These are phyloP conservation scores for Chironomus riparius DNA, from an alignment of 2,888 invertebrate species.

Conservation along the genomic window DNA sequence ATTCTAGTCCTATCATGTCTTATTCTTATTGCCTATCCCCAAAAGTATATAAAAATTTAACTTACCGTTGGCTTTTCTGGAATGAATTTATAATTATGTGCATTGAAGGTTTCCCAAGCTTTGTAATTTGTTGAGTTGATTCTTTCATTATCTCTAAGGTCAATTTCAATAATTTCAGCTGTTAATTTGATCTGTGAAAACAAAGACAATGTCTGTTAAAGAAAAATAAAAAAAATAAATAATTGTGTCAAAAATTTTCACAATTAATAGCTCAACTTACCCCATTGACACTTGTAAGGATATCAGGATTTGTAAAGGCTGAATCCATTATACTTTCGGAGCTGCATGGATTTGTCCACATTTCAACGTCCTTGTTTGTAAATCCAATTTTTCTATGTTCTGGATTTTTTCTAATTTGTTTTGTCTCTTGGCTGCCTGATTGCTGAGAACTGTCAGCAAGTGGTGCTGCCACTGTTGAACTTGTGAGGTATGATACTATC, in stretches of 20 bases:
- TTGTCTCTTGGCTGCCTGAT: neutral
- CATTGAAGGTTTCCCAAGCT: neutral
- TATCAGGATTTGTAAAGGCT: neutral
- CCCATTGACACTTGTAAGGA: neutral
- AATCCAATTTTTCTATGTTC: neutral
- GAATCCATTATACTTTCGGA: neutral
- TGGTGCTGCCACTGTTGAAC: neutral
- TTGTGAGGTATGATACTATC: neutral
- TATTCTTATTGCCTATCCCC: too few relatives aligned
- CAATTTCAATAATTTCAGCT: neutral
- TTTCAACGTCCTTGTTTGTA: neutral
- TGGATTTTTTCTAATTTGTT: neutral
- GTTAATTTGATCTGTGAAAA: neutral
- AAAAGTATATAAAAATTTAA: neutral
- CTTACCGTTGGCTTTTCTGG: constrained; percentile 2
- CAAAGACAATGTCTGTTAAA: neutral
- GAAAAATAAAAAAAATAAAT: neutral
- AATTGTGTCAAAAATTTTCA: neutral
- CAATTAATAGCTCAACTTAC: neutral
- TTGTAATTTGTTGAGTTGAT: neutral
- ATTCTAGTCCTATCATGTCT: too few relatives aligned
- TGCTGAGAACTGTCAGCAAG: neutral
- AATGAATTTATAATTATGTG: neutral
- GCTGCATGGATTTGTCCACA: neutral
- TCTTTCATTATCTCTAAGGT: neutral